Evolutionary conservation across 2,797 vertebrate genomes (phyloP).

Genomic region (Intellagama lesueurii): DNA sequence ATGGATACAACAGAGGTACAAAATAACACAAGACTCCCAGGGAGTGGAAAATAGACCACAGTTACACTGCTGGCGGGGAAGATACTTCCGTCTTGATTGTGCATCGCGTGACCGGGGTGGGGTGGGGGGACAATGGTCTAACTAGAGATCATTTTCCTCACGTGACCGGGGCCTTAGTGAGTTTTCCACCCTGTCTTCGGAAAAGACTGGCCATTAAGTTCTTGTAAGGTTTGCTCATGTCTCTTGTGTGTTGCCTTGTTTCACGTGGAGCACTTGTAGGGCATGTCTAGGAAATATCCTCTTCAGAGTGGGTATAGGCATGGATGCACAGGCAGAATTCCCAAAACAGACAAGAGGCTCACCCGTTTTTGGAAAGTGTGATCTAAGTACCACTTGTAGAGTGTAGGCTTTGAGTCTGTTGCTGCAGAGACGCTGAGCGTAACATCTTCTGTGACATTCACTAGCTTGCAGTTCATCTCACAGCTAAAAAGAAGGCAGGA

Average conservation of each 20-base stretch:
- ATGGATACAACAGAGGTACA: no score
- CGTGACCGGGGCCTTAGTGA: not conserved
- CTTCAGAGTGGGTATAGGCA: not conserved
- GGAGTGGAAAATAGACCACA: no score
- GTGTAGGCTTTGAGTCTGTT: constrained; percentile 2
- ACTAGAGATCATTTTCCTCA: no score
- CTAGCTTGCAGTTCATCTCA: constrained; percentile 75
- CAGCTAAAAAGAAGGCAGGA: constrained; percentile 70
- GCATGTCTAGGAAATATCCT: not conserved
- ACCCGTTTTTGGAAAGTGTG: constrained; percentile 69
- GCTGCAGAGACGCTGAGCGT: constrained; percentile 65
- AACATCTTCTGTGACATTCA: constrained; percentile 58
- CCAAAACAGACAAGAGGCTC: constrained; percentile 46
- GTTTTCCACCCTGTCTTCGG: constrained; percentile 22
- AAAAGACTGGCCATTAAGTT: not conserved
- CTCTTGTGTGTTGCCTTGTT: not conserved
- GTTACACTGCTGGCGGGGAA: no score
- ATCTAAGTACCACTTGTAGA: constrained; percentile 80
- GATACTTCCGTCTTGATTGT: no score
- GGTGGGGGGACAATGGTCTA: no score
- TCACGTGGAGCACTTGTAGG: not conserved
- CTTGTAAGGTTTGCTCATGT: not conserved
- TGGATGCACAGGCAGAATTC: not conserved
- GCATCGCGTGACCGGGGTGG: no score
- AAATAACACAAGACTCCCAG: no score